Percentiles rank a stretch among this genome's conserved stretches.
Evolutionary conservation across 2,888 invertebrate genomes (phyloP).

Genomic region (Leucoma salicis): DNA sequence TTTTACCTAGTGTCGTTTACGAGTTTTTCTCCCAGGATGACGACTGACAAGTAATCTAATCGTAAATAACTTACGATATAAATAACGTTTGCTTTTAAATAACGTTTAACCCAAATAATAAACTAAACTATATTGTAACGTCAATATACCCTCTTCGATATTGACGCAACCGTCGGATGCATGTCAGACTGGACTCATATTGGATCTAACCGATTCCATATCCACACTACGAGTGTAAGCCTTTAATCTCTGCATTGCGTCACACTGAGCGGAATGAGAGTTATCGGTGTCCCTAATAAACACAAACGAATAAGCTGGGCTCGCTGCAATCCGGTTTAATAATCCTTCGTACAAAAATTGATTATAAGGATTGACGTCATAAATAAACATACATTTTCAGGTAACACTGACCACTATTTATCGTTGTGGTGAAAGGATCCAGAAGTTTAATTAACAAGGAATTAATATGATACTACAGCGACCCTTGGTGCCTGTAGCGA

Average conservation of each 20-base stretch:
- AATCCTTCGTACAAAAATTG: constrained; percentile 68
- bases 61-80: too few species aligned
- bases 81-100: too few species aligned
- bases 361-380: constrained; percentile 52
- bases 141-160: constrained; percentile 44
- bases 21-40: too few species aligned
- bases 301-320: constrained; percentile 67
- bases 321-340: constrained; percentile 54
- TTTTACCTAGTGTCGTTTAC: too few species aligned
- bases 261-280: constrained; percentile 74
- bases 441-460: constrained; percentile 56
- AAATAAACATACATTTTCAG: constrained; percentile 47
- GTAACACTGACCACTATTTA: constrained; percentile 55
- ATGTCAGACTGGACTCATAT: constrained; percentile 62
- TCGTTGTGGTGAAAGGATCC: constrained; percentile 60
- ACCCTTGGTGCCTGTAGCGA: constrained; percentile 25
- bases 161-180: constrained; percentile 51
- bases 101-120: too few species aligned
- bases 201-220: constrained; percentile 63
- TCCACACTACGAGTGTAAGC: constrained; percentile 68
- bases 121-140: constrained; percentile 24
- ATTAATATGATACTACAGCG: constrained; percentile 31
- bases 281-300: constrained; percentile 76
- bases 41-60: too few species aligned
- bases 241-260: constrained; percentile 79